Conservation (phyloP, 2,888 invertebrate species). For the Resseliella maxima region DNA sequence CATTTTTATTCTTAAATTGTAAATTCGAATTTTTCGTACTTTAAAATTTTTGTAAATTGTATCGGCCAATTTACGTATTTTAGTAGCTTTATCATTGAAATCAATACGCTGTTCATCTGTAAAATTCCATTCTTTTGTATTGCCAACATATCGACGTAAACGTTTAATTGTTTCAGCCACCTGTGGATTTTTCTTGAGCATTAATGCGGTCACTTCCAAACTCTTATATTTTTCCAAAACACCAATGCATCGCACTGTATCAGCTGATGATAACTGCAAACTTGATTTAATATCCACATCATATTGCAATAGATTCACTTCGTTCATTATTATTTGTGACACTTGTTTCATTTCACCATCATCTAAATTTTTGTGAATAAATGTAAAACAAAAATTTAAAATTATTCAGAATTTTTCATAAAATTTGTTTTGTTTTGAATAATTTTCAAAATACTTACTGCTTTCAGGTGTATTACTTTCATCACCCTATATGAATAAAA, state of each 20-base stretch:
- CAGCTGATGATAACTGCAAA: constrained; percentile 76
- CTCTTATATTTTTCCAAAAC: constrained; percentile 74
- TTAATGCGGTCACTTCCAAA: constrained; percentile 72
- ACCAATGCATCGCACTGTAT: constrained; percentile 78
- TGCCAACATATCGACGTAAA: constrained; percentile 82
- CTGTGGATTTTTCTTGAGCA: constrained; percentile 84
- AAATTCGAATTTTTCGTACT: no score
- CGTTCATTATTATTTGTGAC: constrained; percentile 9
- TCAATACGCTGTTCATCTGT: constrained; percentile 71
- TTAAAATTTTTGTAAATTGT: constrained; percentile 66
- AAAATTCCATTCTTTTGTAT: constrained; percentile 79
- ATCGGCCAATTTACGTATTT: constrained; percentile 78
- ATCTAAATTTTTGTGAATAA: background rate
- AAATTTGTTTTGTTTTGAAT: background rate
- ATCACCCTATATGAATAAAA: constrained; percentile 18
- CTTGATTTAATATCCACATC: constrained; percentile 76
- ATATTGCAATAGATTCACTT: constrained; percentile 71
- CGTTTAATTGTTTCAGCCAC: constrained; percentile 82
- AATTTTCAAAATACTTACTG: background rate
- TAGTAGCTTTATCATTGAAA: constrained; percentile 77
- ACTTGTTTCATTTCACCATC: constrained; percentile 12
- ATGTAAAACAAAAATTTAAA: background rate
- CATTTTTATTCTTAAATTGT: no score
- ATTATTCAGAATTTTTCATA: background rate
- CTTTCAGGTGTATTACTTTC: background rate